Evolutionary conservation across 2,797 vertebrate species (phyloP).

Genomic region (Loris lydekkerianus): DNA sequence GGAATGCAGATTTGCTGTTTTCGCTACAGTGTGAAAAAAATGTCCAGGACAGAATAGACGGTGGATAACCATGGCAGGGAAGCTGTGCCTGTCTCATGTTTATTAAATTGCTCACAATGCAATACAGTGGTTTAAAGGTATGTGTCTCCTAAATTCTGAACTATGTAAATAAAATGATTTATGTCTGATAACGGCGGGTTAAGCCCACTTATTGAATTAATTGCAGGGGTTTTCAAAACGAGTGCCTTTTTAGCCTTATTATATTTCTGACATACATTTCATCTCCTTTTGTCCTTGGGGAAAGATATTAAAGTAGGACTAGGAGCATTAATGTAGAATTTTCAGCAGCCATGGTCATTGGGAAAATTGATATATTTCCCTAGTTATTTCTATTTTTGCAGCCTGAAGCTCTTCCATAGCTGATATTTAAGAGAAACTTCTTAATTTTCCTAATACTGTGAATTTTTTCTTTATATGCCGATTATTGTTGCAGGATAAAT

Average conservation of each 20-base stretch:
- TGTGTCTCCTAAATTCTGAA: constrained; percentile 73
- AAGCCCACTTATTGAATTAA: constrained; percentile 82
- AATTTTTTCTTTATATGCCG: constrained; percentile 72
- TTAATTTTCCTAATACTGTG: constrained; percentile 74
- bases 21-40: constrained; percentile 66
- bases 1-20: constrained; percentile 54
- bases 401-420: constrained; percentile 88
- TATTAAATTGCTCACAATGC: constrained; percentile 67
- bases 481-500: constrained; percentile 66
- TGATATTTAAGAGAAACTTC: constrained; percentile 81
- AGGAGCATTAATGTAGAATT: constrained; percentile 91
- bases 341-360: constrained; percentile 92
- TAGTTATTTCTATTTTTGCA: constrained; percentile 88
- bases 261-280: constrained; percentile 91
- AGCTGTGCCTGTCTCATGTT: constrained; percentile 62
- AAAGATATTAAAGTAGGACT: constrained; percentile 90
- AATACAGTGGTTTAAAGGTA: constrained; percentile 66
- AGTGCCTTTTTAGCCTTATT: constrained; percentile 87
- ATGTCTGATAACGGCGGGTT: constrained; percentile 77
- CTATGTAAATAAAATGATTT: constrained; percentile 81
- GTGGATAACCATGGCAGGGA: background rate
- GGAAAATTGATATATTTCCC: constrained; percentile 92
- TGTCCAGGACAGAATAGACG: constrained; percentile 50
- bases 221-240: constrained; percentile 83
- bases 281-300: constrained; percentile 94